These are phyloP conservation scores for Malacoctenus gilli DNA, from an alignment of 2,797 vertebrate species.

Conservation along the genomic window DNA sequence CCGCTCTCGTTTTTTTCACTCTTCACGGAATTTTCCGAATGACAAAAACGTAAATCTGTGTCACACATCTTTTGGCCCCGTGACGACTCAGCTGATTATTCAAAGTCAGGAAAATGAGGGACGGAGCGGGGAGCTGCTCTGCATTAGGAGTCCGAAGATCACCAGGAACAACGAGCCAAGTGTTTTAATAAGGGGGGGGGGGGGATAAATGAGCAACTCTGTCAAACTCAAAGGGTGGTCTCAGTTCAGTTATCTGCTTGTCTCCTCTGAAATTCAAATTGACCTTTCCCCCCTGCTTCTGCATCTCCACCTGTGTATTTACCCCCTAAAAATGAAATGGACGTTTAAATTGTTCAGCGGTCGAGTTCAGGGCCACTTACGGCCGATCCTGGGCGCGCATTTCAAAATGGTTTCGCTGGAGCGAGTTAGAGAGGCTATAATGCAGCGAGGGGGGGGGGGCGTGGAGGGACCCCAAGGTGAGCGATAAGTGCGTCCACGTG, in stretches of 20 bases:
- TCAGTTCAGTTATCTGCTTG: slow-evolving; percentile 31
- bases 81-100: slow-evolving; percentile 39
- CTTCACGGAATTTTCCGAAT: slow-evolving; percentile 67
- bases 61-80: slow-evolving; percentile 41
- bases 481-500: slow-evolving; percentile 75
- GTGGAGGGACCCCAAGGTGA: slow-evolving; percentile 60
- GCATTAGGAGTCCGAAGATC: slow-evolving; percentile 21
- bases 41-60: slow-evolving; percentile 50
- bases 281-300: slow-evolving; percentile 24
- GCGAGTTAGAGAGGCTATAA: slow-evolving; percentile 5
- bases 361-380: slow-evolving; percentile 65
- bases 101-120: slow-evolving; percentile 21
- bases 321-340: slow-evolving; percentile 59
- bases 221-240: slow-evolving; percentile 34
- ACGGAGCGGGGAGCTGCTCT: slow-evolving; percentile 24
- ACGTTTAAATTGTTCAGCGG: slow-evolving; percentile 59
- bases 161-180: not conserved
- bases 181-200: slow-evolving; percentile 12
- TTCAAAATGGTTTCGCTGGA: slow-evolving; percentile 48
- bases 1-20: slow-evolving; percentile 37
- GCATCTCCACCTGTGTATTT: slow-evolving; percentile 46
- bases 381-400: slow-evolving; percentile 41
- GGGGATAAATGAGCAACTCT: slow-evolving; percentile 19
- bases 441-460: slow-evolving; percentile 33
- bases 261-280: slow-evolving; percentile 32